Conservation (phyloP, 2,113 vertebrate genomes). For the Triplophysa dalaica region DNA sequence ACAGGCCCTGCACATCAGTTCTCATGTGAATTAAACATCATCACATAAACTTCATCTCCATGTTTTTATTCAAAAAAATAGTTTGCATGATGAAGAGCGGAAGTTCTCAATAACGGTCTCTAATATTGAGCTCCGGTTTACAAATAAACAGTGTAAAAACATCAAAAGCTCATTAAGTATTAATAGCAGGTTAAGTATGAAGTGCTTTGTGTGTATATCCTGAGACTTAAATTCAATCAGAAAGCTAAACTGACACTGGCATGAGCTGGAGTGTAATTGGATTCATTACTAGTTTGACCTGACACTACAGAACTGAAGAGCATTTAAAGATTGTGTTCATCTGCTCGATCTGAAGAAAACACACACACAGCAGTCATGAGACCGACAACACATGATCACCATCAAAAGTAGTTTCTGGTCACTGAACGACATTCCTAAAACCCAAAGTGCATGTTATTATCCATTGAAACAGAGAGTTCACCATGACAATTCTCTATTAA, state of each 20-base stretch:
- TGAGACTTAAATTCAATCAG: slow-evolving; percentile 32
- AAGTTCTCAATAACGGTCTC: too few relatives aligned
- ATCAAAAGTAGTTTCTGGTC: not conserved
- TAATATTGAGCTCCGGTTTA: too few relatives aligned
- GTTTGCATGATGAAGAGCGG: too few relatives aligned
- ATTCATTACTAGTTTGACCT: slow-evolving; percentile 8
- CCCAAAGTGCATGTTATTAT: not conserved
- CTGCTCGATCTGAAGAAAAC: not conserved
- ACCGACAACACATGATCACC: slow-evolving; percentile 12
- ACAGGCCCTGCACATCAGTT: not conserved
- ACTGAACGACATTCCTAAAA: not conserved
- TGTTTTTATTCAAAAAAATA: too few relatives aligned
- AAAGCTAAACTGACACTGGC: slow-evolving; percentile 32
- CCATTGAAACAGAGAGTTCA: too few relatives aligned
- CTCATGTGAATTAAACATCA: too few relatives aligned
- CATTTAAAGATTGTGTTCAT: not conserved
- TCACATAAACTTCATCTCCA: too few relatives aligned
- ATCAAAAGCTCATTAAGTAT: too few relatives aligned
- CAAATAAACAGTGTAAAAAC: too few relatives aligned
- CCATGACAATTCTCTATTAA: too few relatives aligned
- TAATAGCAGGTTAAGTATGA: too few relatives aligned
- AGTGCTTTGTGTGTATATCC: slow-evolving; percentile 4
- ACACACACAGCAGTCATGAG: not conserved
- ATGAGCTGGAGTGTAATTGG: slow-evolving; percentile 30
- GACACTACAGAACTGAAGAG: slow-evolving; percentile 2